A percentile compares a stretch with the other conserved stretches of the same genome.
phyloP scores from a whole-genome alignment of 1,140 invertebrate species.

The Eupeodes corollae region DNA sequence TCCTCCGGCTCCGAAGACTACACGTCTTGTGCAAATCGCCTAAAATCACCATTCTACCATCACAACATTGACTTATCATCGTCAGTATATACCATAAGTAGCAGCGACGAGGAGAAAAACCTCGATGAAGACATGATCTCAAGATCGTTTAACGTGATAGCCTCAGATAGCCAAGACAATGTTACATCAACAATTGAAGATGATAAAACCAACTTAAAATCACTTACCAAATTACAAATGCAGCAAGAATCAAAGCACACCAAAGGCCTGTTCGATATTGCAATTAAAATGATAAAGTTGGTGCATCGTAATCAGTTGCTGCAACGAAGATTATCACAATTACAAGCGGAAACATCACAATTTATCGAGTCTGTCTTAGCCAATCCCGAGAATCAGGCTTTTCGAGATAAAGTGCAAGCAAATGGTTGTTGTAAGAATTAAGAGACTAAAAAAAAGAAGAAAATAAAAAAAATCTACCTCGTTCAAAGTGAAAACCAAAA shows the following conservation, averaged over 20 bases:
- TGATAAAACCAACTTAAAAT: too few species aligned
- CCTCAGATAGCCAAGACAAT: too few species aligned
- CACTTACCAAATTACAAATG: too few species aligned
- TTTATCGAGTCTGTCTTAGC: conserved; percentile 32
- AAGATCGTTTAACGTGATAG: too few species aligned
- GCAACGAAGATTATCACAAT: conserved; percentile 22
- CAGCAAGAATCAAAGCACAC: conserved; percentile 7
- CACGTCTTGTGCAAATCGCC: too few species aligned
- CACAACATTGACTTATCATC: too few species aligned
- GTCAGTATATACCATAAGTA: too few species aligned
- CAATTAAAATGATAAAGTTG: conserved; percentile 29
- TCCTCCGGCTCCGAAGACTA: too few species aligned
- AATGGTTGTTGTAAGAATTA: background rate
- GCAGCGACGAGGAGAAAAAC: too few species aligned
- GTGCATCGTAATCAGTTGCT: conserved; percentile 32
- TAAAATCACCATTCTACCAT: too few species aligned
- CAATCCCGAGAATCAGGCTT: conserved; percentile 31
- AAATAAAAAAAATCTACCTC: background rate
- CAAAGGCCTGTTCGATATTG: conserved; percentile 25
- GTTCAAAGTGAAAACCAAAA: background rate
- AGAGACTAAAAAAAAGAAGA: background rate
- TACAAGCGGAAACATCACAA: conserved; percentile 29
- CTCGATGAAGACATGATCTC: too few species aligned
- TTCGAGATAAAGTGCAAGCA: conserved; percentile 19
- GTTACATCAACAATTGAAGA: too few species aligned